A percentile compares a stretch with the other conserved stretches of the same genome.
Conservation (phyloP, 1,140 invertebrate species). For the Aradophagus sp. region DNA sequence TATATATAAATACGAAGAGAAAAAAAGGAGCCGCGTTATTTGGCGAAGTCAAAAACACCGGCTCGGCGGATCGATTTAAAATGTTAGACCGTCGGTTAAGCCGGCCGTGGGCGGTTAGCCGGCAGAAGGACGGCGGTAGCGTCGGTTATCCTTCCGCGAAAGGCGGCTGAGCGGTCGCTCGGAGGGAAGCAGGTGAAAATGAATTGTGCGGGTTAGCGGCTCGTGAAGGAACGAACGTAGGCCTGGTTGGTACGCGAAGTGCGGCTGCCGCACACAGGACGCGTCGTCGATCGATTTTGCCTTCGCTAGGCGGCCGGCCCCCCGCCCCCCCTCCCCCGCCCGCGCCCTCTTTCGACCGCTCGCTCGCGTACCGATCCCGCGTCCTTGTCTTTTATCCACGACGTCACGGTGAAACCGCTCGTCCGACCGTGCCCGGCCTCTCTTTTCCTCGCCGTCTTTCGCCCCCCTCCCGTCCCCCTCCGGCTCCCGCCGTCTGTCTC, state of each 20-base stretch:
- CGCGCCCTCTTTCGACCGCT: conserved; percentile 21
- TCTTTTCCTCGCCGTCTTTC: conserved; percentile 13
- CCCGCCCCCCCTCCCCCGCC: conserved; percentile 12
- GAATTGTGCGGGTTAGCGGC: conserved; percentile 65
- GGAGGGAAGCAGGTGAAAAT: conserved; percentile 69
- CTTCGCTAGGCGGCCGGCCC: conserved; percentile 28
- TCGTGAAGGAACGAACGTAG: conserved; percentile 49
- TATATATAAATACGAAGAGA: not conserved
- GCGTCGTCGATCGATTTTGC: conserved; percentile 71
- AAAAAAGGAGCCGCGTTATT: conserved; percentile 2
- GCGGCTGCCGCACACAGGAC: conserved; percentile 62
- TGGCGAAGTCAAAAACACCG: conserved; percentile 11
- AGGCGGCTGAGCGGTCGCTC: conserved; percentile 41
- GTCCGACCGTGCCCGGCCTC: conserved; percentile 28
- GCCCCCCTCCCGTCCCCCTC: not conserved
- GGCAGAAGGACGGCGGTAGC: conserved; percentile 23
- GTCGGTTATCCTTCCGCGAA: conserved; percentile 58
- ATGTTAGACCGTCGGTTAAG: conserved; percentile 20
- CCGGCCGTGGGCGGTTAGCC: conserved; percentile 33
- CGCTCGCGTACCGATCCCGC: conserved; percentile 21
- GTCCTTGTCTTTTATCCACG: conserved; percentile 28
- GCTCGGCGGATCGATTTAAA: conserved; percentile 25
- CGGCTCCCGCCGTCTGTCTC: conserved; percentile 5
- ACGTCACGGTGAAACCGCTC: conserved; percentile 31
- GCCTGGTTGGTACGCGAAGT: conserved; percentile 55